Evolutionary conservation across 2,888 invertebrate genomes (phyloP).

Genomic region (Protodeltote pygarga): DNA sequence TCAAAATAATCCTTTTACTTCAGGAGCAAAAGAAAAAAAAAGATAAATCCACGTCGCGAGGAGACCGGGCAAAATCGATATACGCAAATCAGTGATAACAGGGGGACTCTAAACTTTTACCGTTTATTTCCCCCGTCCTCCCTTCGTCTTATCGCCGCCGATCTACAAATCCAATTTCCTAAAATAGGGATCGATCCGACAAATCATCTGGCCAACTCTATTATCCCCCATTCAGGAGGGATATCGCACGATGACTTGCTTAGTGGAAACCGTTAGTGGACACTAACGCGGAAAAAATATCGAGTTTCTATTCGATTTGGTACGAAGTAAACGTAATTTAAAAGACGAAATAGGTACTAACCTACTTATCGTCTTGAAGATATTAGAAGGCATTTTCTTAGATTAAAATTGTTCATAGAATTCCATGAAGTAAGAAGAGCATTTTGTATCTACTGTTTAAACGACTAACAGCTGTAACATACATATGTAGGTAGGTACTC

Average conservation of each 20-base stretch:
- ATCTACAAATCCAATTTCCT: constrained; percentile 88
- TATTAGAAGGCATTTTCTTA: too few relatives aligned
- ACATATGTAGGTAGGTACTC: too few relatives aligned
- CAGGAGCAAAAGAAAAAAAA: constrained; percentile 32
- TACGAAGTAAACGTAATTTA: constrained; percentile 24
- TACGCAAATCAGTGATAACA: constrained; percentile 85
- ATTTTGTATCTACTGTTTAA: too few relatives aligned
- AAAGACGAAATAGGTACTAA: constrained; percentile 1
- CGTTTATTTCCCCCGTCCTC: constrained; percentile 65
- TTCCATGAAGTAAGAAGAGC: too few relatives aligned
- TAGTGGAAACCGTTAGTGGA: constrained; percentile 53
- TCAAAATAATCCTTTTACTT: constrained; percentile 47
- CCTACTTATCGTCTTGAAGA: too few relatives aligned
- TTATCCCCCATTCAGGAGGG: constrained; percentile 66
- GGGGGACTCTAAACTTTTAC: constrained; percentile 74
- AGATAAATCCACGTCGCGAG: constrained; percentile 65
- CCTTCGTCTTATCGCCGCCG: constrained; percentile 75
- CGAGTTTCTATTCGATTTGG: constrained; percentile 35
- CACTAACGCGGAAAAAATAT: constrained; percentile 49
- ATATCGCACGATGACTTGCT: constrained; percentile 62
- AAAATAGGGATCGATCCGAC: constrained; percentile 87
- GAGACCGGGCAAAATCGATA: constrained; percentile 73
- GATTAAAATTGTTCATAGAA: too few relatives aligned
- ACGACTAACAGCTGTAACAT: too few relatives aligned
- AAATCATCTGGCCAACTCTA: constrained; percentile 85